These are phyloP conservation scores for Drosophila jambulina DNA, from an alignment of 1,140 invertebrate species.

Conservation along the genomic window DNA sequence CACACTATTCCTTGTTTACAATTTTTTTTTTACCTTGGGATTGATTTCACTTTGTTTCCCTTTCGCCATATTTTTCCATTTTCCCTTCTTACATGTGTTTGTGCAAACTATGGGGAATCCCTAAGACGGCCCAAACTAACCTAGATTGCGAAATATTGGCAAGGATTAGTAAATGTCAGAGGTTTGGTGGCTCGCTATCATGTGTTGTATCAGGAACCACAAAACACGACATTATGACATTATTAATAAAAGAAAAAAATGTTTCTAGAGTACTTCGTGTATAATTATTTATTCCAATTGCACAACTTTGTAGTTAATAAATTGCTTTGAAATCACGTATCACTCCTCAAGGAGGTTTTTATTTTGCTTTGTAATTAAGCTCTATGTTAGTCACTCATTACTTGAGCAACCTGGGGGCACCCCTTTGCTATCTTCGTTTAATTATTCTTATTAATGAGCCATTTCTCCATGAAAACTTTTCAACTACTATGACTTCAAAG, in stretches of 20 bases:
- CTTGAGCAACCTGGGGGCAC: not conserved
- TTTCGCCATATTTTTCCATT: not conserved
- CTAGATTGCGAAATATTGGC: not conserved
- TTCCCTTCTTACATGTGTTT: not conserved
- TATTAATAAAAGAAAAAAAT: not conserved
- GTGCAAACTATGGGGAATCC: slow-evolving; percentile 5
- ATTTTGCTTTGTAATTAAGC: not conserved
- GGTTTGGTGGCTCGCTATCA: not conserved
- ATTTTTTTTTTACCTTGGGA: slow-evolving; percentile 15
- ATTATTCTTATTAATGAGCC: not conserved
- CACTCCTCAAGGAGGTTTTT: not conserved
- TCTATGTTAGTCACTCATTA: not conserved
- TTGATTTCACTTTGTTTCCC: slow-evolving; percentile 13
- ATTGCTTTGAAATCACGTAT: not conserved
- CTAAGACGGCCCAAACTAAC: not conserved
- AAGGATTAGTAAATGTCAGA: not conserved
- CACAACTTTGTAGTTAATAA: not conserved
- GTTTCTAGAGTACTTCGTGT: not conserved
- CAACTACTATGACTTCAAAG: not conserved
- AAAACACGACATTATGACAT: slow-evolving; percentile 5
- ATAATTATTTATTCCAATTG: not conserved
- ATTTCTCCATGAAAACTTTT: not conserved
- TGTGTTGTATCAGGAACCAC: not conserved
- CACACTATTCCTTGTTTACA: slow-evolving; percentile 13
- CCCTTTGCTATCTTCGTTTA: not conserved